A percentile compares a stretch with the other conserved stretches of the same genome.
phyloP scores from a whole-genome alignment of 2,888 invertebrate genomes.

The Xanthorhoe designata region DNA sequence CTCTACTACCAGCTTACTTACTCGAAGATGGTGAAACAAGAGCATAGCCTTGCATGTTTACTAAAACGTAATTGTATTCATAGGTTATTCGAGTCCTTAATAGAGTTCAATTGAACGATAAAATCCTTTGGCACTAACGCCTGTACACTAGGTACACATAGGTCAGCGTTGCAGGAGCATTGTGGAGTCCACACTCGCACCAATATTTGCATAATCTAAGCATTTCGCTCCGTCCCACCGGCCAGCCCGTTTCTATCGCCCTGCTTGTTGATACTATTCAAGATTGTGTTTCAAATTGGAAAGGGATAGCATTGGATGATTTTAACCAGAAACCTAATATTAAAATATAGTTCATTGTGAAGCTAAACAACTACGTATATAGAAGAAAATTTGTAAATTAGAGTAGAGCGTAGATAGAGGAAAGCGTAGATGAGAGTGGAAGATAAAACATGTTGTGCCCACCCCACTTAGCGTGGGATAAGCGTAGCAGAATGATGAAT shows the following conservation, averaged over 20 bases:
- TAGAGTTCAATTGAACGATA: not conserved
- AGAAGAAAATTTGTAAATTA: too few relatives aligned
- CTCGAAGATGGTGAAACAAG: too few relatives aligned
- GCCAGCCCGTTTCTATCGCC: conserved; percentile 8
- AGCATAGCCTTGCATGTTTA: too few relatives aligned
- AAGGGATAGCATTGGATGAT: not conserved
- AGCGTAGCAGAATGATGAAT: too few relatives aligned
- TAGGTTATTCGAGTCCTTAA: not conserved
- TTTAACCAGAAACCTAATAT: not conserved
- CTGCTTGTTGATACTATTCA: conserved; percentile 4
- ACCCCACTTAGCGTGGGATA: too few relatives aligned
- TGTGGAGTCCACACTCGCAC: conserved; percentile 17
- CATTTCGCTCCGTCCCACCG: conserved; percentile 7
- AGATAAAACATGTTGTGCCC: too few relatives aligned
- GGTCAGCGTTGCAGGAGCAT: conserved; percentile 19
- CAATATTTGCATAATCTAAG: conserved; percentile 28
- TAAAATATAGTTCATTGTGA: not conserved
- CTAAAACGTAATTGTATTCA: not conserved
- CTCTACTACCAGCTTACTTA: too few relatives aligned
- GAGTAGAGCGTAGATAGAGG: too few relatives aligned
- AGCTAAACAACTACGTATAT: not conserved
- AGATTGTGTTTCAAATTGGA: conserved; percentile 2
- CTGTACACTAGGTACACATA: conserved; percentile 4
- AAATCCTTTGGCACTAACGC: conserved; percentile 4
- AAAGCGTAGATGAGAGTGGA: too few relatives aligned